A percentile compares a stretch with the other conserved stretches of the same genome.
Conservation (phyloP, 2,113 vertebrate species). For the Proterorhinus semilunaris region DNA sequence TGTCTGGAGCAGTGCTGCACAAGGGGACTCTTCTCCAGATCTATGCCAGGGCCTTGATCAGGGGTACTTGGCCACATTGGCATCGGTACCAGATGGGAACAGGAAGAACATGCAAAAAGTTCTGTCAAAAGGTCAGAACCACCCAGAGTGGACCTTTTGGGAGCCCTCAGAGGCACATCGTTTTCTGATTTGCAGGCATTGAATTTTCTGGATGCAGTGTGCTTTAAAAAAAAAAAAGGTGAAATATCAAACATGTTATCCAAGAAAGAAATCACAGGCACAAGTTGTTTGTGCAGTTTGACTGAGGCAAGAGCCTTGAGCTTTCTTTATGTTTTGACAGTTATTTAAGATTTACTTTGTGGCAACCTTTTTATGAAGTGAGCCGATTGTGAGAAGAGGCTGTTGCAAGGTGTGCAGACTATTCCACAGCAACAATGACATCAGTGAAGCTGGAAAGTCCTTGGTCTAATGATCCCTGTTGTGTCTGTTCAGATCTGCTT, state of each 20-base stretch:
- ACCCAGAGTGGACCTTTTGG: neutral
- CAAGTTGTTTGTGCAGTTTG: too few relatives aligned
- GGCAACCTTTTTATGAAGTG: neutral
- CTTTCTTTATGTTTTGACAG: conserved; percentile 1
- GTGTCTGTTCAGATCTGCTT: conserved; percentile 31
- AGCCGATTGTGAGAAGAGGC: neutral
- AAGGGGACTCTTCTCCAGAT: neutral
- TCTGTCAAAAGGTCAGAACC: neutral
- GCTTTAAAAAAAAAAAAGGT: neutral
- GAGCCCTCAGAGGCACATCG: neutral
- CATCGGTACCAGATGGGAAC: neutral
- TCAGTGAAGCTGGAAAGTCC: conserved; percentile 36
- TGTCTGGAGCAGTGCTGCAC: too few relatives aligned
- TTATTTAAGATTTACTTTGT: conserved; percentile 3
- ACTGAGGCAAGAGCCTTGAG: neutral
- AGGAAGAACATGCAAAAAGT: neutral
- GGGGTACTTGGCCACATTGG: too few relatives aligned
- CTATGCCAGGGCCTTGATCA: too few relatives aligned
- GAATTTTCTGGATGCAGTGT: neutral
- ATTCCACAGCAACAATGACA: conserved; percentile 26
- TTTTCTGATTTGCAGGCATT: neutral
- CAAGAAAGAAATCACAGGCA: neutral
- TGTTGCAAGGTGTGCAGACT: conserved; percentile 18
- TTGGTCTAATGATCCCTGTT: conserved; percentile 35
- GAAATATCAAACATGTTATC: neutral